phyloP scores from a whole-genome alignment of 2,888 invertebrate genomes.

The Caradrina kadenii region DNA sequence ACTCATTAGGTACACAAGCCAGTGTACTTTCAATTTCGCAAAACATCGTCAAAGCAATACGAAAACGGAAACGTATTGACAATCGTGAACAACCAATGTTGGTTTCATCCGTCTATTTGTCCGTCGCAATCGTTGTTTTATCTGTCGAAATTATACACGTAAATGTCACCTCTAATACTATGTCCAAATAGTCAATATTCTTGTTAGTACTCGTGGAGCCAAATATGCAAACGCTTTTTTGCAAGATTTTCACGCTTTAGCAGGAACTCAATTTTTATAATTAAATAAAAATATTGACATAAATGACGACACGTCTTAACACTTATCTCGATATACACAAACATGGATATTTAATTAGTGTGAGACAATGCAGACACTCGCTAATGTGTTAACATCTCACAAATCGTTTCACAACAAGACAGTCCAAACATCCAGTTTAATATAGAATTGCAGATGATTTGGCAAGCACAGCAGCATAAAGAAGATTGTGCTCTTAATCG shows the following conservation, averaged over 20 bases:
- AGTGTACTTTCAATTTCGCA: slow-evolving; percentile 46
- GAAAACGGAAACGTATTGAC: slow-evolving; percentile 26
- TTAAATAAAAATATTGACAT: slow-evolving; percentile 54
- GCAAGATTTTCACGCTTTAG: slow-evolving; percentile 37
- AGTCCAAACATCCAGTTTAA: slow-evolving; percentile 21
- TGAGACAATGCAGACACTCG: slow-evolving; percentile 32
- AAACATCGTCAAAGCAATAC: slow-evolving; percentile 38
- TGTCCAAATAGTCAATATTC: slow-evolving; percentile 27
- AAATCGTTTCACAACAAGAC: slow-evolving; percentile 40
- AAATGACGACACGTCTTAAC: slow-evolving; percentile 42
- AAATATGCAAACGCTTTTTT: slow-evolving; percentile 32
- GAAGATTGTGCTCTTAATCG: slow-evolving; percentile 36
- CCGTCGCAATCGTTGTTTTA: slow-evolving; percentile 31
- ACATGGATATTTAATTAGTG: slow-evolving; percentile 42
- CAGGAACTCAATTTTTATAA: slow-evolving; percentile 32
- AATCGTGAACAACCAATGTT: slow-evolving; percentile 46
- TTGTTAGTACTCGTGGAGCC: slow-evolving; percentile 7
- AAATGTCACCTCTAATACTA: slow-evolving; percentile 48
- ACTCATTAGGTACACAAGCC: slow-evolving; percentile 17
- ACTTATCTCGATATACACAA: slow-evolving; percentile 50
- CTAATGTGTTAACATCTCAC: slow-evolving; percentile 50
- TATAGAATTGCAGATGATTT: slow-evolving; percentile 47
- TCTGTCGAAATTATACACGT: slow-evolving; percentile 41
- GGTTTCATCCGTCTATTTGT: slow-evolving; percentile 36
- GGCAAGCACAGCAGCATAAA: slow-evolving; percentile 43